These are phyloP conservation scores for Delichon dasypus DNA, from an alignment of 2,797 vertebrate species.

Conservation along the genomic window DNA sequence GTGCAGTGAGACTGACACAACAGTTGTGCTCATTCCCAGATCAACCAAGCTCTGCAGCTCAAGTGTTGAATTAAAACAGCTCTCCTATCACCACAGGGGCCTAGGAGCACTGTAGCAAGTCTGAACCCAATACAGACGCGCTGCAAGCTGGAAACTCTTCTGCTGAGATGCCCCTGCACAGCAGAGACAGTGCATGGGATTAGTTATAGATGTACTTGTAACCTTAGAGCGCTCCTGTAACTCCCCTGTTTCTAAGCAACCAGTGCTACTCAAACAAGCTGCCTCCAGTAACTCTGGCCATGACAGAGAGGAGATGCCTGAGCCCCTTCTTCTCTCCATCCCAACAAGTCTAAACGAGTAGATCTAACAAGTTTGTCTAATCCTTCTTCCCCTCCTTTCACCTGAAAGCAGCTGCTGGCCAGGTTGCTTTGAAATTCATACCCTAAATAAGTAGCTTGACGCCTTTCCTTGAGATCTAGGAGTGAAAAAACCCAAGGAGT, in stretches of 20 bases:
- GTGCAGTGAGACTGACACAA: neutral
- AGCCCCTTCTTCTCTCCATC: neutral
- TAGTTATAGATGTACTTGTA: conserved; percentile 75
- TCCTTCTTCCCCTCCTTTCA: neutral
- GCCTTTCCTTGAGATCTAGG: neutral
- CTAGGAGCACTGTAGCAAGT: neutral
- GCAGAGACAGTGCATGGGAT: conserved; percentile 73
- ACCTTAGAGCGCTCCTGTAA: conserved; percentile 61
- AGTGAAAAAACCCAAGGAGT: neutral
- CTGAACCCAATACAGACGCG: neutral
- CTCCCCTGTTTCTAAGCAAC: conserved; percentile 72
- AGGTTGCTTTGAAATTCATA: neutral
- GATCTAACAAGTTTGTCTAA: neutral
- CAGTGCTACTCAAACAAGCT: conserved; percentile 51
- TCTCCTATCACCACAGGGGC: neutral
- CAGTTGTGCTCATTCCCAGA: neutral
- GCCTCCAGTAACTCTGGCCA: neutral
- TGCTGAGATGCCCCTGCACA: neutral
- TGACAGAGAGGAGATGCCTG: neutral
- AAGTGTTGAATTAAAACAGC: neutral
- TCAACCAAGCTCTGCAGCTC: neutral
- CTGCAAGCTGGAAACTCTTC: neutral
- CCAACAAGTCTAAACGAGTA: conserved; percentile 14
- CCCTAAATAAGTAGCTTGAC: neutral
- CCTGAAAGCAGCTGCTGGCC: neutral